Evolutionary conservation across 1,140 invertebrate species (phyloP), one percentile per base, ranked within the genome.

Genomic region (Rhopalosiphum padi): DNA sequence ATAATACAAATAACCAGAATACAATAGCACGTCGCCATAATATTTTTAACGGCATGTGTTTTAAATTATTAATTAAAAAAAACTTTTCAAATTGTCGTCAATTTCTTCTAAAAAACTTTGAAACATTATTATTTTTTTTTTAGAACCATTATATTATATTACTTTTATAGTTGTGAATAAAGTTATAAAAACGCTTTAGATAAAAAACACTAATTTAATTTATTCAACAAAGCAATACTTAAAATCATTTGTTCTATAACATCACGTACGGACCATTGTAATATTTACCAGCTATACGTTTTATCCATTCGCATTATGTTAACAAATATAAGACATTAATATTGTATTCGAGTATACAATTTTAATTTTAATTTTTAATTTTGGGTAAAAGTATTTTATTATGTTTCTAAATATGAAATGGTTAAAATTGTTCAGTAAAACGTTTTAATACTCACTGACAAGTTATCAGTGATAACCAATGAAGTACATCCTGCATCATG

Each of bases 31-130:
- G 30, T 77, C 3, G 15, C 0, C 60, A 77, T 86, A n/a, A 4
- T 21, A 30, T 46, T 86, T 86, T 86, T n/a, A 86, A 86, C 18
- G 85, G 43, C 6, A 43, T 86, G 9, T 30, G 23, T 86, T 86
- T 15, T 25, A 46, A 86, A 86, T 86, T 86, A 46, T 86, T 46
- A 46, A 86, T n/a, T 86, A 30, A 11, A 86, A 85, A 86, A 86
- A 77, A 77, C 60, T 77, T 77, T 77, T n/a, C 0, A 18, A 68
- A 68, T 7, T 30, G 60, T 68, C 60, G 60, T 68, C 30, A 77
- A n/a, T 77, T 77, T 77, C 60, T 77, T 77, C n/a, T n/a, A 77
- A 77, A 77, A 30, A 77, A 77, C 30, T 18, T 77, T 77, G 30
- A 15, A 77, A 77, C 60, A 77, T n/a, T 77, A 77, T 77, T 68